Evolutionary conservation across 2,888 invertebrate species (phyloP).

Genomic region (Therioaphis trifolii): DNA sequence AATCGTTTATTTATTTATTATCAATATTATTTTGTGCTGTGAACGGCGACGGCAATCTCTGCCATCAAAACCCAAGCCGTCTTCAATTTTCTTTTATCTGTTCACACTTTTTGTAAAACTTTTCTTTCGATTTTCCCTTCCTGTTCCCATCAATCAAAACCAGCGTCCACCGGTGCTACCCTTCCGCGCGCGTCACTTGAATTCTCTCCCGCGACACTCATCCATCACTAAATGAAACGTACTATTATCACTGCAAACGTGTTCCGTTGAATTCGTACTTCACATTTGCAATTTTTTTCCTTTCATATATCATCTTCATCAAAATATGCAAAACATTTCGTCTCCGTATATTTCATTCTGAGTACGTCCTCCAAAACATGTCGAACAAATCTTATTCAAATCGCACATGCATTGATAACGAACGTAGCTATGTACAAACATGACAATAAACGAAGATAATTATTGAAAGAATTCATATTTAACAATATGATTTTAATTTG

Average conservation of each 20-base stretch:
- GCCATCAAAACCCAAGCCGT: conserved; percentile 30
- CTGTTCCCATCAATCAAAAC: conserved; percentile 55
- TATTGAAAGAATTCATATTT: background rate
- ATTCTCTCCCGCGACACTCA: conserved; percentile 45
- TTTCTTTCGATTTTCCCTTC: conserved; percentile 6
- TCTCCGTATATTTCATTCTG: conserved; percentile 13
- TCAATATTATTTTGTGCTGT: background rate
- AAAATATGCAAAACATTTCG: conserved; percentile 39
- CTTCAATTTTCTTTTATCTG: conserved; percentile 42
- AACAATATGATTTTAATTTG: background rate
- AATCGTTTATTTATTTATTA: too few species aligned
- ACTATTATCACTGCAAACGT: conserved; percentile 36
- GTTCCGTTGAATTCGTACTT: conserved; percentile 30
- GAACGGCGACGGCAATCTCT: conserved; percentile 9
- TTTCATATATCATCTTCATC: conserved; percentile 28
- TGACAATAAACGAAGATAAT: background rate
- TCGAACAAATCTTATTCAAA: conserved; percentile 14
- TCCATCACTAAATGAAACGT: conserved; percentile 54
- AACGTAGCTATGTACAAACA: background rate
- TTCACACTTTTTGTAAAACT: conserved; percentile 39
- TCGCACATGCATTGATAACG: background rate
- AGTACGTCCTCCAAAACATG: background rate
- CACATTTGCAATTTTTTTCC: conserved; percentile 24
- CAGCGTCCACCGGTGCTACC: conserved; percentile 6
- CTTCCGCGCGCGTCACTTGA: conserved; percentile 11